Conservation (phyloP, 2,797 vertebrate species). For the Leptoclinus maculatus region DNA sequence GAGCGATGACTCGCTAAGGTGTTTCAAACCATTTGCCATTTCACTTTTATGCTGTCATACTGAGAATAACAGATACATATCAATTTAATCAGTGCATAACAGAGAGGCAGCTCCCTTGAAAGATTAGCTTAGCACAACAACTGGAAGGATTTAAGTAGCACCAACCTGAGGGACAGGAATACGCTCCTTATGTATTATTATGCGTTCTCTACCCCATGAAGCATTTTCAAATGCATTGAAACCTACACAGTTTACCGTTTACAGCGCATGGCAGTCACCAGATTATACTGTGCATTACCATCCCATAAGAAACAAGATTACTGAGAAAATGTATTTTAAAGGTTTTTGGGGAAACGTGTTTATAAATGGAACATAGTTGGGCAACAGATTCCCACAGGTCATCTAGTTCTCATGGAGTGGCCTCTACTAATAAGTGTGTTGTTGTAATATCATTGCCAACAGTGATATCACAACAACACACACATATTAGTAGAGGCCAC, state of each 20-base stretch:
- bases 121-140: conserved; percentile 8
- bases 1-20: neutral
- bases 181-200: neutral
- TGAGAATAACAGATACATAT: conserved; percentile 14
- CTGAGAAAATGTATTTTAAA: too few relatives aligned
- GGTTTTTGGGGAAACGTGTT: too few relatives aligned
- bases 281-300: neutral
- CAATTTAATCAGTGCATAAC: conserved; percentile 9
- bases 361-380: too few relatives aligned
- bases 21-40: conserved; percentile 8
- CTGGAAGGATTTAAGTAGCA: neutral
- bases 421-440: too few relatives aligned
- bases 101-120: neutral
- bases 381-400: too few relatives aligned
- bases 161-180: neutral
- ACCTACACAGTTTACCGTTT: neutral
- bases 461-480: too few relatives aligned
- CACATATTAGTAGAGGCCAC: too few relatives aligned
- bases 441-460: too few relatives aligned
- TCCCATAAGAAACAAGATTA: too few relatives aligned
- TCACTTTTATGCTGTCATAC: neutral
- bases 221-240: neutral
- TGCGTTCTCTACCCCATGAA: neutral
- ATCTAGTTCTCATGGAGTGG: too few relatives aligned
- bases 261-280: neutral